Evolutionary conservation across 2,113 vertebrate genomes (phyloP).

Genomic region (Fulmarus glacialis): DNA sequence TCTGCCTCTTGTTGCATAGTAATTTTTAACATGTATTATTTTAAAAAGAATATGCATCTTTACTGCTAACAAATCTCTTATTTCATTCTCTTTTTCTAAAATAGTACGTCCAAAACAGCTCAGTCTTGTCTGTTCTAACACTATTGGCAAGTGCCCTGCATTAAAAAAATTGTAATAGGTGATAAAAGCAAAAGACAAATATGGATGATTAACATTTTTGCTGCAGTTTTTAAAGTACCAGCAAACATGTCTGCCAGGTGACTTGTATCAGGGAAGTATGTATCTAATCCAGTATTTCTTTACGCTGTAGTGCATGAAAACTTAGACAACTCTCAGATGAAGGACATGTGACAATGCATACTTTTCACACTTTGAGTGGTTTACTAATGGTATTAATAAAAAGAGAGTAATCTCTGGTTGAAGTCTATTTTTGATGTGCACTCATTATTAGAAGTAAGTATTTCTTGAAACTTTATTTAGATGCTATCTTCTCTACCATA

Average conservation of each 20-base stretch:
- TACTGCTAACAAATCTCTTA: neutral
- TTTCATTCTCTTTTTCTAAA: neutral
- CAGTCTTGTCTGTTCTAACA: neutral
- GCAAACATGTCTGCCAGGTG: neutral
- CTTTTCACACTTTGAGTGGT: neutral
- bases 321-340: neutral
- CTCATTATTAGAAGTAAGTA: neutral
- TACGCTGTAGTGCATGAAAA: neutral
- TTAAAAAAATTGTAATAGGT: neutral
- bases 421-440: neutral
- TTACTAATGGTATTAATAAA: neutral
- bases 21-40: neutral
- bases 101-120: neutral
- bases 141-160: neutral
- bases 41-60: neutral
- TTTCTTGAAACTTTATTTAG: neutral
- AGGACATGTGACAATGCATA: rapidly evolving
- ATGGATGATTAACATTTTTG: neutral
- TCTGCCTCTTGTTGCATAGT: neutral
- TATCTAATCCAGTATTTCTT: neutral
- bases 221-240: neutral
- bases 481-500: neutral
- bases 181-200: neutral
- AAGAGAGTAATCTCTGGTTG: no score
- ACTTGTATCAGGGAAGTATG: neutral